phyloP scores from a whole-genome alignment of 2,113 vertebrate genomes.

The Rhinoptilus africanus region DNA sequence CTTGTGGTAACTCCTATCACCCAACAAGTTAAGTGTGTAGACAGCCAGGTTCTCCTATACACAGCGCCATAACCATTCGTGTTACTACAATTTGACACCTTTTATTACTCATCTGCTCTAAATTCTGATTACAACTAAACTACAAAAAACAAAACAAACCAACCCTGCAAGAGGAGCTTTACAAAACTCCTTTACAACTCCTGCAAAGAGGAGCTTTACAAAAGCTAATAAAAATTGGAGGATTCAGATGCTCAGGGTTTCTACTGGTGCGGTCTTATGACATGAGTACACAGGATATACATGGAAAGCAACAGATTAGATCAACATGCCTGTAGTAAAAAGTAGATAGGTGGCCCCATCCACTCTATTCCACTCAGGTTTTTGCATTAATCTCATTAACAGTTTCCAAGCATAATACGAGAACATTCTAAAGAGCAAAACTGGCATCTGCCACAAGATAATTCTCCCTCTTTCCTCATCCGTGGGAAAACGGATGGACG shows the following conservation, averaged over 20 bases:
- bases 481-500: not conserved
- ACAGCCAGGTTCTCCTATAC: not conserved
- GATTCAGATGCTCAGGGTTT: not conserved
- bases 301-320: not conserved
- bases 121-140: not conserved
- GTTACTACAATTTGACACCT: not conserved
- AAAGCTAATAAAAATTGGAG: not conserved
- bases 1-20: not conserved
- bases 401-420: not conserved
- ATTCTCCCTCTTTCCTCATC: not conserved
- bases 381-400: not conserved
- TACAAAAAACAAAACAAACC: not conserved
- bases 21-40: not conserved
- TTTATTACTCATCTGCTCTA: not conserved
- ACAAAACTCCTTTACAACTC: no score
- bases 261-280: not conserved
- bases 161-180: not conserved
- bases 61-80: not conserved
- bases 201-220: not conserved
- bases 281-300: not conserved
- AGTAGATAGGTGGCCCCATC: not conserved
- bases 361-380: not conserved
- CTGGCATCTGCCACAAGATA: not conserved
- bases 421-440: not conserved
- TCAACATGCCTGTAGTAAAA: not conserved